These are phyloP conservation scores for Gracilinanus agilis DNA, from an alignment of 2,113 vertebrate genomes.

Conservation along the genomic window DNA sequence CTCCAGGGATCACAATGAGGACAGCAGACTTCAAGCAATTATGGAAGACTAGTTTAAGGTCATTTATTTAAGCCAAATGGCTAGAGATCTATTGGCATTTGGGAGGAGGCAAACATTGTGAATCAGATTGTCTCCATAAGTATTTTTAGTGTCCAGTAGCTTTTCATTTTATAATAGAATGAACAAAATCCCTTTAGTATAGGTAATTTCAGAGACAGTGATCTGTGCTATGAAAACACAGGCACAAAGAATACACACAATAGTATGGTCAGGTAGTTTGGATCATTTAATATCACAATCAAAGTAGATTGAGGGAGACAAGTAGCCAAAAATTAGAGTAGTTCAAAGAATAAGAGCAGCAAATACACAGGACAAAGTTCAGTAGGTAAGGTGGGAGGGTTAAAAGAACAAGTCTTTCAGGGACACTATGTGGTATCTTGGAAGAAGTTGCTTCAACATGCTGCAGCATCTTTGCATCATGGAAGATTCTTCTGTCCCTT, in stretches of 20 bases:
- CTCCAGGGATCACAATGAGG: background rate
- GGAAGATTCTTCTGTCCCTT: background rate
- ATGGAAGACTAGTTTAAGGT: background rate
- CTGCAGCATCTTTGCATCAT: background rate
- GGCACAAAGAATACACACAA: background rate
- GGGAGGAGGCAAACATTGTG: background rate
- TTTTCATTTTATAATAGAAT: background rate
- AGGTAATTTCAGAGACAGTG: background rate
- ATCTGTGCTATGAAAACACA: background rate
- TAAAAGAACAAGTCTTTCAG: background rate
- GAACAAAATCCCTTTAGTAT: background rate
- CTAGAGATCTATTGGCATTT: background rate
- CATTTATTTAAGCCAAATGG: background rate
- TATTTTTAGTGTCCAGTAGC: background rate
- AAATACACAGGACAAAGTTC: background rate
- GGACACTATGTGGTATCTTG: background rate
- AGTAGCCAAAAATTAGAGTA: background rate
- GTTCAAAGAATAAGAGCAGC: background rate
- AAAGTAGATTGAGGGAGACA: background rate
- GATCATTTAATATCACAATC: background rate
- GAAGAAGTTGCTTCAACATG: background rate
- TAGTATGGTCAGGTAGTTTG: background rate
- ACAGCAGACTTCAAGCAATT: background rate
- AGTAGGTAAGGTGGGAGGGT: background rate
- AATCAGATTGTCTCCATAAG: background rate